These are phyloP conservation scores for Pelochelys cantorii DNA, from an alignment of 2,797 vertebrate species.

Conservation along the genomic window DNA sequence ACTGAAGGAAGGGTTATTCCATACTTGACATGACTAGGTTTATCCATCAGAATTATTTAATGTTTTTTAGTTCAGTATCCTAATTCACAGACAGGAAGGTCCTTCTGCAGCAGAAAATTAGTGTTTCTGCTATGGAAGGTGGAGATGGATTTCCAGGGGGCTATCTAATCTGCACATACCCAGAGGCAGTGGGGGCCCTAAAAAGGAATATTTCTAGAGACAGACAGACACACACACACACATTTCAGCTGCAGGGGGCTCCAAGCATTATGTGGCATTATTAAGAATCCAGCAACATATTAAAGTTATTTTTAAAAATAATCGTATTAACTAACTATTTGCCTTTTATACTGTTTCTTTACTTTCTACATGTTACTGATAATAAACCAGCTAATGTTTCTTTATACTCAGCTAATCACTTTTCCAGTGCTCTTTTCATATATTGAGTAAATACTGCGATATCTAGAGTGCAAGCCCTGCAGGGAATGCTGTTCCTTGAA, in stretches of 20 bases:
- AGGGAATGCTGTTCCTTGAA: not conserved
- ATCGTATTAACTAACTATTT: not conserved
- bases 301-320: slow-evolving; percentile 20
- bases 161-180: not conserved
- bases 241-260: not conserved
- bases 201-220: too few relatives aligned
- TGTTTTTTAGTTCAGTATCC: not conserved
- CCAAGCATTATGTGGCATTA: not conserved
- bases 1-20: not conserved
- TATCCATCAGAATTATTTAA: not conserved
- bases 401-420: slow-evolving; percentile 3
- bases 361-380: not conserved
- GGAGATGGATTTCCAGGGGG: not conserved
- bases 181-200: not conserved
- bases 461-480: not conserved
- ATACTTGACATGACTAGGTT: not conserved
- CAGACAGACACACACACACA: too few relatives aligned
- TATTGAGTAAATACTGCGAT: not conserved
- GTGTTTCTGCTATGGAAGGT: not conserved
- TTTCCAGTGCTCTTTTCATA: not conserved
- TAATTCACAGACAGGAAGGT: not conserved
- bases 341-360: not conserved
- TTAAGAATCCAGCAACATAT: not conserved
- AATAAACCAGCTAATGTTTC: not conserved
- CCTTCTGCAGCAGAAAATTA: not conserved